phyloP scores from a whole-genome alignment of 1,140 invertebrate genomes.

The Temnothorax curvispinosus region DNA sequence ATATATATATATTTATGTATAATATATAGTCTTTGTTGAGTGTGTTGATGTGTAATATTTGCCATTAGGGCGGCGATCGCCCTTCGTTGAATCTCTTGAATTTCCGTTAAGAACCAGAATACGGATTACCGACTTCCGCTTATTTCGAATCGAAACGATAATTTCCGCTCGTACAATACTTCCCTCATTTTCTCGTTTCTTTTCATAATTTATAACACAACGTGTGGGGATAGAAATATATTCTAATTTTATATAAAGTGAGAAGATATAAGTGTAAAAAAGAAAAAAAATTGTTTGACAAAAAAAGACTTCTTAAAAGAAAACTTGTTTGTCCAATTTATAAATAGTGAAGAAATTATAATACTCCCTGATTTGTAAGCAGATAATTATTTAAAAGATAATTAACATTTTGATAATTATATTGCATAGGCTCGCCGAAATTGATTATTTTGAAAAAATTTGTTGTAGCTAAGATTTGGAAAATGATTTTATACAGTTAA shows the following conservation, averaged over 20 bases:
- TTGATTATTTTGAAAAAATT: not conserved
- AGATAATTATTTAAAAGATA: not conserved
- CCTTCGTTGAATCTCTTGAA: conserved; percentile 45
- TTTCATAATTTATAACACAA: conserved; percentile 32
- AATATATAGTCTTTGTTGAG: conserved; percentile 36
- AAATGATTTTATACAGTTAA: conserved; percentile 58
- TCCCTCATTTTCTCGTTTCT: conserved; percentile 44
- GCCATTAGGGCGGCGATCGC: not conserved
- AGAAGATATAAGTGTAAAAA: not conserved
- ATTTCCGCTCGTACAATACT: conserved; percentile 63
- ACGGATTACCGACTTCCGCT: conserved; percentile 63
- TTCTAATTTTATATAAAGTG: not conserved
- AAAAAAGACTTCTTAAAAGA: not conserved
- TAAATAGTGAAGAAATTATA: not conserved
- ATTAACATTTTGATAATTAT: not conserved
- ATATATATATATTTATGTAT: conserved; percentile 29
- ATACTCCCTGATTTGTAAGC: not conserved
- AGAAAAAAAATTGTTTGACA: not conserved
- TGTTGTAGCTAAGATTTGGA: not conserved
- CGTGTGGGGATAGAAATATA: not conserved
- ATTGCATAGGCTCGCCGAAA: not conserved
- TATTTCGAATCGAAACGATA: conserved; percentile 58
- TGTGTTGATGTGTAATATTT: conserved; percentile 19
- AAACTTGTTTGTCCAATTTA: not conserved
- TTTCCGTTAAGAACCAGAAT: conserved; percentile 52